Base-by-base conservation (phyloP, 1,140 invertebrate genomes). In the Episyrphus balteatus region DNA sequence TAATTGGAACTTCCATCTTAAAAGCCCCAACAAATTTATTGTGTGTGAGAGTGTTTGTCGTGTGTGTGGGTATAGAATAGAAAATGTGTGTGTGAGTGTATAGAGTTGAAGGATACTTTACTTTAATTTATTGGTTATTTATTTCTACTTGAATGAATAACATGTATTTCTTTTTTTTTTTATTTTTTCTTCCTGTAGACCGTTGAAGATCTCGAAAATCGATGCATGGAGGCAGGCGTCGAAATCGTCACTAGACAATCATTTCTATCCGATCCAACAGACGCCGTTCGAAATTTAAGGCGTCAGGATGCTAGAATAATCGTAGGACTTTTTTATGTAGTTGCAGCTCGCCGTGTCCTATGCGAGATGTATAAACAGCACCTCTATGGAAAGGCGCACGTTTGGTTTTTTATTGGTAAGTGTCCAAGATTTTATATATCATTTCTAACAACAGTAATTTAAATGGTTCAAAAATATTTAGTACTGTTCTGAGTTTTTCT, bases 391-490 rank as follows among this genome's bases (percentile, higher is more conserved):
- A 89, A 91, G 58, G 88, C 88, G 33, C 93, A 98, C 72, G 95
- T 99, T 1, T 99, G 96, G 96, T 97, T 98, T 68, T 95, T 99
- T 69, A 98, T 99, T 59, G 96, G 92, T 86, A 66, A 79, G 78
- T 73, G 21, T 11, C 37, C 6, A 49, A 9, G 12, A 37, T 50
- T 42, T 13, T 30, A 17, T 15, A 18, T 41, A 33, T 34, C 8
- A 26, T 26, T 26, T 5, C n/a, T n/a, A n/a, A n/a, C n/a, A n/a
- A n/a, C n/a, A n/a, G n/a, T n/a, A n/a, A n/a, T n/a, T n/a, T n/a
- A n/a, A n/a, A n/a, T n/a, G n/a, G n/a, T n/a, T n/a, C n/a, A n/a
- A n/a, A n/a, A n/a, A n/a, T n/a, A n/a, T n/a, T n/a, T n/a, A n/a
- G n/a, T n/a, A n/a, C n/a, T n/a, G n/a, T n/a, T n/a, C n/a, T n/a